These are phyloP conservation scores for Scophthalmus maximus DNA, from an alignment of 2,113 vertebrate genomes.

Conservation along the genomic window DNA sequence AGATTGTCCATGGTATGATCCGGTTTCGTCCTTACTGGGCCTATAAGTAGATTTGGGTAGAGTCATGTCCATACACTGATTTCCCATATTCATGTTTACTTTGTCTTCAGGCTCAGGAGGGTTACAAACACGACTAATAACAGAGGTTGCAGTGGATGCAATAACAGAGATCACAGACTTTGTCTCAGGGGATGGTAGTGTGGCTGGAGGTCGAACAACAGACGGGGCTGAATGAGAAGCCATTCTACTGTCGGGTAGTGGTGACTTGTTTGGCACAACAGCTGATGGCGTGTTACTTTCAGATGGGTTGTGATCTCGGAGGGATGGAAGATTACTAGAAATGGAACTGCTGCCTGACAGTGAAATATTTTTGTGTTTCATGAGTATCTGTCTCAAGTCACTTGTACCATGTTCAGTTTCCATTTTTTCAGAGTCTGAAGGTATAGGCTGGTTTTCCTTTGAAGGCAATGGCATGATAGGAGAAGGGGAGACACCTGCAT, in stretches of 20 bases:
- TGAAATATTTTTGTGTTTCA: conserved; percentile 90
- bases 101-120: conserved; percentile 91
- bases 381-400: conserved; percentile 94
- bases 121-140: conserved; percentile 94
- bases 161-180: conserved; percentile 88
- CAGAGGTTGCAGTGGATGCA: conserved; percentile 93
- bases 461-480: conserved; percentile 75
- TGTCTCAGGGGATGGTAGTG: conserved; percentile 81
- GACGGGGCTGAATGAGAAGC: conserved; percentile 62
- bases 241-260: conserved; percentile 82
- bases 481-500: conserved; percentile 80
- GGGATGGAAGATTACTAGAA: conserved; percentile 80
- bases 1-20: conserved; percentile 87
- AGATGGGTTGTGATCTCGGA: conserved; percentile 81
- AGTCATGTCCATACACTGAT: conserved; percentile 80
- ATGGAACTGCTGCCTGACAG: conserved; percentile 67
- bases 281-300: conserved; percentile 72
- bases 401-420: conserved; percentile 88
- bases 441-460: conserved; percentile 70
- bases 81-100: conserved; percentile 84
- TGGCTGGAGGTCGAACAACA: conserved; percentile 72
- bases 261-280: conserved; percentile 79
- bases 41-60: conserved; percentile 87
- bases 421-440: conserved; percentile 88
- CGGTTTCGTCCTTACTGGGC: conserved; percentile 85